Percentiles rank a stretch among this genome's conserved stretches.
These are phyloP conservation scores for Colletes gigas DNA, from an alignment of 1,140 invertebrate genomes.

Conservation along the genomic window DNA sequence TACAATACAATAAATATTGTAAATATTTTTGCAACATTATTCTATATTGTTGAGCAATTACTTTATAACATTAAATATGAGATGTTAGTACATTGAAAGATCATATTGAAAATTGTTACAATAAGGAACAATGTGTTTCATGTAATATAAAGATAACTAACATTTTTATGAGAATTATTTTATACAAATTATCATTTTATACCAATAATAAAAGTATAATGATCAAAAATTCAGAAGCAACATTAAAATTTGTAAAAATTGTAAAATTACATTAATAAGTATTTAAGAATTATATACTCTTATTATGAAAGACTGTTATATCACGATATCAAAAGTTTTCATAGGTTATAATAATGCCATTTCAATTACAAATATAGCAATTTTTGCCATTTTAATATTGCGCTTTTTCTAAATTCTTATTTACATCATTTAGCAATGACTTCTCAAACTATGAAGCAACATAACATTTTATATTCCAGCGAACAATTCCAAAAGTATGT, in stretches of 20 bases:
- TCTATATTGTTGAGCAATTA: slow-evolving; percentile 59
- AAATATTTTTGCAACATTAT: slow-evolving; percentile 41
- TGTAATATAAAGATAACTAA: neutral
- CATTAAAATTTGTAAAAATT: slow-evolving; percentile 19
- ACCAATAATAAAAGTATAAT: slow-evolving; percentile 32
- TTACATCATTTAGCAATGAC: slow-evolving; percentile 21
- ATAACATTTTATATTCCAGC: slow-evolving; percentile 29
- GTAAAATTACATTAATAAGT: slow-evolving; percentile 38
- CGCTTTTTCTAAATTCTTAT: slow-evolving; percentile 29
- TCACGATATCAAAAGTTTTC: slow-evolving; percentile 55
- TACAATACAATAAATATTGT: slow-evolving; percentile 56
- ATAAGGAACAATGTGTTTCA: slow-evolving; percentile 23
- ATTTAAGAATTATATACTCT: slow-evolving; percentile 49
- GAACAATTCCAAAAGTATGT: slow-evolving; percentile 39
- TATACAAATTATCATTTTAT: slow-evolving; percentile 6
- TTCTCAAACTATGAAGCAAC: slow-evolving; percentile 45
- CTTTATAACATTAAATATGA: slow-evolving; percentile 38
- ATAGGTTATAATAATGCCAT: slow-evolving; percentile 46
- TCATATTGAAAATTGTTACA: slow-evolving; percentile 6
- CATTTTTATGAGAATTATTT: neutral
- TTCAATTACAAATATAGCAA: slow-evolving; percentile 50
- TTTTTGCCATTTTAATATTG: slow-evolving; percentile 30
- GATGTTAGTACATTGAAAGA: slow-evolving; percentile 28
- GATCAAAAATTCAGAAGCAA: slow-evolving; percentile 35
- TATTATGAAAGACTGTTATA: slow-evolving; percentile 62